Base-by-base conservation (phyloP, 2,113 vertebrate species). In the Heliornis fulica region DNA sequence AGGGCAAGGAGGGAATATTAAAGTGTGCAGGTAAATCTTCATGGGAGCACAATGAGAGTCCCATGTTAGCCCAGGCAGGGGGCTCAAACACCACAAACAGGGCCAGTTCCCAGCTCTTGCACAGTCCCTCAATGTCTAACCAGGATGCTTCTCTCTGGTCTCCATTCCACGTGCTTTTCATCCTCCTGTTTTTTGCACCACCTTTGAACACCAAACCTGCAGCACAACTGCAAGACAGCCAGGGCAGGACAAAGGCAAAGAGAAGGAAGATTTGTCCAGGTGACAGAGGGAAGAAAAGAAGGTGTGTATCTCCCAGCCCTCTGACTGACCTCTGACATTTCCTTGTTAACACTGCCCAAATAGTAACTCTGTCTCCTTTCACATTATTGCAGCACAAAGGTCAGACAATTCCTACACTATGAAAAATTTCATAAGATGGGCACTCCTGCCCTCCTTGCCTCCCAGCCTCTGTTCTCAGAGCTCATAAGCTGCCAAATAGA, bases 401-500 rank as follows among this genome's bases (percentile, higher is more conserved):
- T 56, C 90, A 95, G 63, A 61, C 53, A 74, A 70, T 74, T 85
- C 79, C 64, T 93, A 46, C 41, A 48, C 20, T 45, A 31, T 64
- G 75, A 90, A 91, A 93, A 95, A 74, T 13, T 16, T 60, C 60
- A 57, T 51, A 76, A 91, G 25, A 40, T 36, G 70, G 70, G 53
- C 77, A 80, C 34, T 96, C 48, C 66, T 89, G 45, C 84, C 41
- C 43, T 4, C 36, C 21, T 89, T 90, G 56, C 76, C 64, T 90
- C 54, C 64, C 85, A 93, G 68, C 34, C 72, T 95, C 68, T 94
- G 85, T 89, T 94, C 63, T 75, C 48, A 89, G 69, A 84, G 15
- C 65, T 95, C 8, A 2, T 29, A 65, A 89, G 16, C 80, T 95
- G 92, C 92, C 96, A 96, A 96, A 56, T 3, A 81, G 65, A 76